Percentiles rank a stretch among this genome's conserved stretches.
Conservation (phyloP, 2,113 vertebrate genomes). For the Strix aluco region DNA sequence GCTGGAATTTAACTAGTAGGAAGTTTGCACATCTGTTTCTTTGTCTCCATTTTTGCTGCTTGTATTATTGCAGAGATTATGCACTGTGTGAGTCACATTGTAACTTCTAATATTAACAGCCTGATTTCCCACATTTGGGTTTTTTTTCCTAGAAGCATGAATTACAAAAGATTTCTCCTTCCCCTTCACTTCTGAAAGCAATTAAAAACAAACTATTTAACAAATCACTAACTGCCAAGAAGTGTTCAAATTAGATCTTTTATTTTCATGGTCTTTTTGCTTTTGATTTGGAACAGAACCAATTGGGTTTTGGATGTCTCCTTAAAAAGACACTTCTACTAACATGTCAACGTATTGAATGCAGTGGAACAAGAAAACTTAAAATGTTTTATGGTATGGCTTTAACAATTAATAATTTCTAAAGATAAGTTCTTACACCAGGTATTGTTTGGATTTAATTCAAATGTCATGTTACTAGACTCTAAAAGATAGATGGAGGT, state of each 20-base stretch:
- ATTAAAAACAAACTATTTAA: slow-evolving; percentile 36
- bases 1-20: slow-evolving; percentile 19
- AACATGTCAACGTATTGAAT: neutral
- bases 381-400: neutral
- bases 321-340: neutral
- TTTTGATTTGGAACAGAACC: slow-evolving; percentile 12
- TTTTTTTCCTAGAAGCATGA: neutral
- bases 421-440: neutral
- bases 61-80: neutral
- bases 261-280: neutral
- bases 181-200: slow-evolving; percentile 18
- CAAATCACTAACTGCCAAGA: slow-evolving; percentile 29
- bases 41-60: slow-evolving; percentile 3
- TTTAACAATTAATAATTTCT: neutral
- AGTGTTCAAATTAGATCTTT: slow-evolving; percentile 8
- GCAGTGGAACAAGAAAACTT: neutral
- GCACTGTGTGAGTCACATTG: slow-evolving; percentile 10
- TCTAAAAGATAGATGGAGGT: neutral
- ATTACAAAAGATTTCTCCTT: slow-evolving; percentile 33
- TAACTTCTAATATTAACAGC: slow-evolving; percentile 51
- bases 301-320: neutral
- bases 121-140: neutral
- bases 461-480: neutral
- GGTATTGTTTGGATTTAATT: slow-evolving; percentile 7
- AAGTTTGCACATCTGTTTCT: slow-evolving; percentile 63